Percentiles rank a stretch among this genome's conserved stretches.
Evolutionary conservation across 2,888 invertebrate genomes (phyloP).

Genomic region (Microchrysa polita): DNA sequence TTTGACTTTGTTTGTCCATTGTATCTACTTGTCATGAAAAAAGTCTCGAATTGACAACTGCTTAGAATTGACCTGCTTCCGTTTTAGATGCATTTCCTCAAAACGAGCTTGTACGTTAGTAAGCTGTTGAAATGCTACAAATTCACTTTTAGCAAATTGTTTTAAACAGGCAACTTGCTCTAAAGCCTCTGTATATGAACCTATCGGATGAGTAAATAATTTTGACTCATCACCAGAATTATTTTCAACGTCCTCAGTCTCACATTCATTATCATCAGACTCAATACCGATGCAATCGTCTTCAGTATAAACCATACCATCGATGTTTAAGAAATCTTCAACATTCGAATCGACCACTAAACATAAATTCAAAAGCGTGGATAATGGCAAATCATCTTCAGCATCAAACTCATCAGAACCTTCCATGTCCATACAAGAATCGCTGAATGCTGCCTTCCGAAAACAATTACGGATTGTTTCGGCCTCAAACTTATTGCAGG

Average conservation of each 20-base stretch:
- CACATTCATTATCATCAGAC: neutral
- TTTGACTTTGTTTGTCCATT: too few relatives aligned
- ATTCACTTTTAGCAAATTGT: neutral
- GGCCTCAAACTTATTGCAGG: slow-evolving; percentile 5
- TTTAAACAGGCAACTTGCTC: neutral
- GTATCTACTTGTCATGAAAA: too few relatives aligned
- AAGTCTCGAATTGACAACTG: too few relatives aligned
- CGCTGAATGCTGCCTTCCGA: neutral
- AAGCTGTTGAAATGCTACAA: neutral
- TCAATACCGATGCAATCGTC: neutral
- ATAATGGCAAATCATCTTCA: slow-evolving; percentile 18
- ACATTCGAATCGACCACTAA: neutral
- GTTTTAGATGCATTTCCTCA: too few relatives aligned
- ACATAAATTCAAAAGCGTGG: neutral
- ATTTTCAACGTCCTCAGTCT: neutral
- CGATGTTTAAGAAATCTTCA: neutral
- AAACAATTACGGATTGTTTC: slow-evolving; percentile 2
- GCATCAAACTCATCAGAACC: slow-evolving; percentile 24
- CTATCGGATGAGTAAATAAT: too few relatives aligned
- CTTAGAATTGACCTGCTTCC: too few relatives aligned
- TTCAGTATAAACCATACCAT: neutral
- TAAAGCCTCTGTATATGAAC: neutral
- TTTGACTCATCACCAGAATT: neutral
- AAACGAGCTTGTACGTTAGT: neutral
- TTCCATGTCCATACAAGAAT: neutral